phyloP scores from a whole-genome alignment of 1,140 invertebrate species.

The Drosophila pseudoananassae region DNA sequence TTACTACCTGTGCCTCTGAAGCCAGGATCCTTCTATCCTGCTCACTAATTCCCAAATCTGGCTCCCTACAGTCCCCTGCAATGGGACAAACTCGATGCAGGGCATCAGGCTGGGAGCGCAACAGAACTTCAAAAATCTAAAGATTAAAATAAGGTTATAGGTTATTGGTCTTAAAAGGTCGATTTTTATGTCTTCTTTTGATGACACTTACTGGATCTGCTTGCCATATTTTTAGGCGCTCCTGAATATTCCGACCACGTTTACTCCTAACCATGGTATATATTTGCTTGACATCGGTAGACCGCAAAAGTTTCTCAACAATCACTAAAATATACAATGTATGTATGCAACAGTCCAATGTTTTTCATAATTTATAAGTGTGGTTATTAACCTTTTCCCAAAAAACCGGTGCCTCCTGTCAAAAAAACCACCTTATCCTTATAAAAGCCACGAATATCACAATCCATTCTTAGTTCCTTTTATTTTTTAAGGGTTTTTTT shows the following conservation, averaged over 20 bases:
- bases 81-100: slow-evolving; percentile 77
- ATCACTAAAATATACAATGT: slow-evolving; percentile 83
- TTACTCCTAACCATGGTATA: slow-evolving; percentile 91
- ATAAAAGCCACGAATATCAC: slow-evolving; percentile 37
- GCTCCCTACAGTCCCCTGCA: slow-evolving; percentile 85
- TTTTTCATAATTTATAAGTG: too few species aligned
- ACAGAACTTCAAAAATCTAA: slow-evolving; percentile 38
- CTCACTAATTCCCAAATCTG: slow-evolving; percentile 88
- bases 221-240: slow-evolving; percentile 88
- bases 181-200: too few species aligned
- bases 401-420: slow-evolving; percentile 51
- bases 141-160: not conserved
- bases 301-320: slow-evolving; percentile 92
- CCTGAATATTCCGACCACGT: slow-evolving; percentile 88
- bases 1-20: slow-evolving; percentile 87
- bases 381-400: slow-evolving; percentile 18
- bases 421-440: slow-evolving; percentile 52
- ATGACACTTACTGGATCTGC: slow-evolving; percentile 78
- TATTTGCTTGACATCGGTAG: slow-evolving; percentile 88
- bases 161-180: too few species aligned
- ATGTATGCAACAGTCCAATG: too few species aligned
- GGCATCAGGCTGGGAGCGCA: slow-evolving; percentile 7
- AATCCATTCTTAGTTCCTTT: slow-evolving; percentile 22
- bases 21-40: slow-evolving; percentile 83
- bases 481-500: not conserved